Conservation (phyloP, 1,140 invertebrate species). For the Atta colombica region DNA sequence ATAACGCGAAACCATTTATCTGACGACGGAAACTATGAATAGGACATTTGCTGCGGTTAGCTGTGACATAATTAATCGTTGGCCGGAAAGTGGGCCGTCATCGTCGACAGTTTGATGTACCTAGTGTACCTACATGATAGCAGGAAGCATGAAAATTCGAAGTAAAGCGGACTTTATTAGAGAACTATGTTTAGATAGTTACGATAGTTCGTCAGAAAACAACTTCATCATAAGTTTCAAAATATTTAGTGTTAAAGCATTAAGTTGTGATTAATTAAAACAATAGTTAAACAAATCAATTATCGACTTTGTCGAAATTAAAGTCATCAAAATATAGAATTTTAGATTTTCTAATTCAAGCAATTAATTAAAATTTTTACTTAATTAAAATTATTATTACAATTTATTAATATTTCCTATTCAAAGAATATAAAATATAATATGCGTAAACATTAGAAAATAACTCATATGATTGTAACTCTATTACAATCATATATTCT, state of each 20-base stretch:
- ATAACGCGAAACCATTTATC: constrained; percentile 58
- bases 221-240: background rate
- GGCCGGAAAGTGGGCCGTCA: constrained; percentile 13
- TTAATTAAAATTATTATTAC: background rate
- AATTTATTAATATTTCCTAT: background rate
- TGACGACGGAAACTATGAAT: constrained; percentile 43
- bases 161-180: background rate
- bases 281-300: background rate
- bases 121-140: background rate
- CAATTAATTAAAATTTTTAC: background rate
- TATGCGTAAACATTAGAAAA: background rate
- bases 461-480: background rate
- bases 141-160: constrained; percentile 14
- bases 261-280: background rate
- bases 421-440: background rate
- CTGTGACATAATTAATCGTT: constrained; percentile 51
- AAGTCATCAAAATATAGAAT: background rate
- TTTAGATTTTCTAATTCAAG: background rate
- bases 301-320: background rate
- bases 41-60: constrained; percentile 55
- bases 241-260: background rate
- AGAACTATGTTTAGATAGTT: background rate
- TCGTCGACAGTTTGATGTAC: constrained; percentile 20
- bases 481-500: background rate
- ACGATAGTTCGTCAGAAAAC: background rate